phyloP scores from a whole-genome alignment of 1,140 invertebrate genomes.

The Drosophila yakuba region DNA sequence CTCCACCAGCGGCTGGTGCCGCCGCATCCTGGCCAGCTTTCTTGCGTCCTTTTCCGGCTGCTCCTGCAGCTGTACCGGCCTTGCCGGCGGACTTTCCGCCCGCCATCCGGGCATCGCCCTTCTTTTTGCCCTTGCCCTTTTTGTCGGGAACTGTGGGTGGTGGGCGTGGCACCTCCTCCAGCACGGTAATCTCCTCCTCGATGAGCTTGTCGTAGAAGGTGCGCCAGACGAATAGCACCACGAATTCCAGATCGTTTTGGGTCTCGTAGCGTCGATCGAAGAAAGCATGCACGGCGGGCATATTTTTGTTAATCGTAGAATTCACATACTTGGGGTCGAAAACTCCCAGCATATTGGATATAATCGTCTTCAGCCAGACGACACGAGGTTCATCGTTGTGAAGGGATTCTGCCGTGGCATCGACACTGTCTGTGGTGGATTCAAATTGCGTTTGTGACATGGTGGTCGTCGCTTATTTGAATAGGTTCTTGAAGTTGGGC shows the following conservation, averaged over 20 bases:
- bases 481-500: conserved; percentile 32
- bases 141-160: conserved; percentile 52
- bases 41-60: conserved; percentile 52
- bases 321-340: conserved; percentile 74
- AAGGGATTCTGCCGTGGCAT: conserved; percentile 5
- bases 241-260: conserved; percentile 84
- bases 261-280: conserved; percentile 80
- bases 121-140: conserved; percentile 79
- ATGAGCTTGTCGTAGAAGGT: conserved; percentile 86
- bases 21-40: conserved; percentile 69
- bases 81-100: conserved; percentile 40
- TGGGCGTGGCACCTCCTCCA: conserved; percentile 85
- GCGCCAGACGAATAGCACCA: conserved; percentile 86
- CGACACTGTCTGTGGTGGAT: neutral
- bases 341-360: conserved; percentile 78
- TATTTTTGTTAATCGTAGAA: conserved; percentile 54
- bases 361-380: conserved; percentile 71
- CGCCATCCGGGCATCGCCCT: conserved; percentile 52
- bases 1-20: neutral
- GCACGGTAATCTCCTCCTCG: conserved; percentile 86
- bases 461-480: conserved; percentile 25
- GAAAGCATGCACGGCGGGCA: conserved; percentile 70
- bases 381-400: conserved; percentile 62
- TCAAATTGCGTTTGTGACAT: conserved; percentile 27
- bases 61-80: neutral